Evolutionary conservation across 2,797 vertebrate genomes (phyloP), one percentile per base, ranked within the genome.

Genomic region (Nasua narica): DNA sequence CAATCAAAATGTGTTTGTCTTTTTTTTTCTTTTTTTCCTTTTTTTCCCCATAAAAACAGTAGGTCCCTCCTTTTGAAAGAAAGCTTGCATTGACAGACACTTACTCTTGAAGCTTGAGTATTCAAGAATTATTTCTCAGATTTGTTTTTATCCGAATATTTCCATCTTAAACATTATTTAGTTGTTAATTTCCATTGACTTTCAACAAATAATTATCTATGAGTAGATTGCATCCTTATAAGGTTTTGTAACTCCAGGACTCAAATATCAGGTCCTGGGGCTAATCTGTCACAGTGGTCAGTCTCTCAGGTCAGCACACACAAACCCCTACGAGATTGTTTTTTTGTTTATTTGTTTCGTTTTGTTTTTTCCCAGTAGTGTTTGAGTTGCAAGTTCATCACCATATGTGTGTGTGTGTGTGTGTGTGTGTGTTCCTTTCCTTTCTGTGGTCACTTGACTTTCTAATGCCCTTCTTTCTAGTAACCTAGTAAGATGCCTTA

Each of bases 301-400:
- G 7, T 18, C n/a, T 52, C 23, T n/a, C 5, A 11, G 14, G 2
- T 83, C 37, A 54, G 13, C 19, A 74, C 77, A 11, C 25, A 25
- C 0, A 3, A 3, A 62, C 0, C 48, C 7, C 60, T 2, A 4
- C 23, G 29, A 29, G 76, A 6, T 25, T 43, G 3, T 58, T 37
- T 50, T 72, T 40, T 40, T 40, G 19, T 23, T 69, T 58, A 58
- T 58, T 62, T 32, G 4, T 21, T 67, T 35, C 18, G 0, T 67
- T 69, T 69, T 12, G 18, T 69, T 40, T 70, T 67, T 69, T 69
- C 40, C 16, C 4, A 50, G 3, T 40, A 58, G 32, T 11, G 25
- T 87, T 89, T 56, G 27, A 74, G 29, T 18, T 50, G 5, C 43
- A 8, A 76, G 1, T 46, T 62, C 32, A 72, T 43, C 15, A n/a